A percentile compares a stretch with the other conserved stretches of the same genome.
phyloP scores from a whole-genome alignment of 2,113 vertebrate species.

The Theristicus caerulescens region DNA sequence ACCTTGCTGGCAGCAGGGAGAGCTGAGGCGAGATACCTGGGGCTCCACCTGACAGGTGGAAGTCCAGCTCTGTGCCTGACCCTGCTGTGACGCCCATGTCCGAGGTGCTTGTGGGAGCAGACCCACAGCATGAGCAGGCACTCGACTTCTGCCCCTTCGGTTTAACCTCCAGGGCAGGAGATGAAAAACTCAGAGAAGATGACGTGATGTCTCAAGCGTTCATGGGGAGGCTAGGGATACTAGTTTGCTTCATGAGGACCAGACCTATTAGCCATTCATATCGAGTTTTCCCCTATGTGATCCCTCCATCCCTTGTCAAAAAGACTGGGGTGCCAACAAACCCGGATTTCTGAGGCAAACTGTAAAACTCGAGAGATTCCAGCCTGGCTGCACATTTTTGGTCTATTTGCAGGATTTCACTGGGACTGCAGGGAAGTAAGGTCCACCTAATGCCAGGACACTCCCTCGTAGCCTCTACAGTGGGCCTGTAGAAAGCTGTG shows the following conservation, averaged over 20 bases:
- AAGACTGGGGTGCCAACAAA: not conserved
- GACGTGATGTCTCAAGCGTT: not conserved
- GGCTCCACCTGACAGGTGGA: not conserved
- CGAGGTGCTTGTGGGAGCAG: not conserved
- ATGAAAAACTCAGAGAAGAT: not conserved
- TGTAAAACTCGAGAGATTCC: not conserved
- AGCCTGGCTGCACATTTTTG: not conserved
- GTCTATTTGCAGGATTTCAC: not conserved
- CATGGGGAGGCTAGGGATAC: not conserved
- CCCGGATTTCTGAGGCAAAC: not conserved
- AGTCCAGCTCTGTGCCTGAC: not conserved
- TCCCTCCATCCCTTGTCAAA: not conserved
- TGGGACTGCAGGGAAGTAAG: not conserved
- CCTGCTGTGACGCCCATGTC: not conserved
- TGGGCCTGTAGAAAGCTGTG: not conserved
- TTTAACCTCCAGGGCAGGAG: not conserved
- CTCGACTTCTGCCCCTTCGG: not conserved
- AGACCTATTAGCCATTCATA: not conserved
- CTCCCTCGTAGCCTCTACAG: accelerated
- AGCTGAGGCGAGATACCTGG: not conserved
- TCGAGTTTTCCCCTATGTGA: not conserved
- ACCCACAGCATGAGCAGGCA: not conserved
- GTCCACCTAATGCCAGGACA: not conserved
- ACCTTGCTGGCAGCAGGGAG: not conserved
- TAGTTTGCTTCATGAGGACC: not conserved